phyloP scores from a whole-genome alignment of 53 echinoderm and acorn worm species.

The Pentamera pediparva region DNA sequence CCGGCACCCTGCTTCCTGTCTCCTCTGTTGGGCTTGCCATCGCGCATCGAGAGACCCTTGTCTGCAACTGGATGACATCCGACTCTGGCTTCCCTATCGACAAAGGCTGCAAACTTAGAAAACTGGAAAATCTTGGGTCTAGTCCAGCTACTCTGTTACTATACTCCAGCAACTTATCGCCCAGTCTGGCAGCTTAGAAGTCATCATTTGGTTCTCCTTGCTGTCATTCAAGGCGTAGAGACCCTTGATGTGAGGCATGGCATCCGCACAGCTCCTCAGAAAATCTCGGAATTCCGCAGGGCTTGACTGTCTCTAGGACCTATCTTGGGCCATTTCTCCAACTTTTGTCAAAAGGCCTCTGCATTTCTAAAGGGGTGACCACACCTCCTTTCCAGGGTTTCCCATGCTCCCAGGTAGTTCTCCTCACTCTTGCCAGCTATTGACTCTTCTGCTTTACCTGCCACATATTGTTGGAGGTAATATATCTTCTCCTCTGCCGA shows the following conservation, averaged over 20 bases:
- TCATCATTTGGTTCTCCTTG: slow-evolving; percentile 48
- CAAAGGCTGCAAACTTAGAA: slow-evolving; percentile 37
- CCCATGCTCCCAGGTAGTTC: no score
- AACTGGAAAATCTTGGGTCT: slow-evolving; percentile 23
- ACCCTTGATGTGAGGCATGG: slow-evolving; percentile 49
- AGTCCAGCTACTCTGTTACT: slow-evolving; percentile 40
- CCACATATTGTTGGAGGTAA: no score
- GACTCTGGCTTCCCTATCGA: slow-evolving; percentile 46
- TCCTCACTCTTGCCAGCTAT: no score
- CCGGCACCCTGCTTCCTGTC: not conserved
- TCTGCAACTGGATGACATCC: slow-evolving; percentile 52
- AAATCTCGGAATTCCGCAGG: slow-evolving; percentile 49
- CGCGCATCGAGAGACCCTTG: no score
- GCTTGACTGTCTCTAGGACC: slow-evolving; percentile 28
- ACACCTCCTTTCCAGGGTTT: slow-evolving; percentile 29
- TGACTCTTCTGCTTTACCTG: no score
- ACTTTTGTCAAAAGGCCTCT: slow-evolving; percentile 43
- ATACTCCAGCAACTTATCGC: slow-evolving; percentile 38
- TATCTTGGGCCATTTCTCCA: slow-evolving; percentile 51
- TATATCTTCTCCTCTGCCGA: no score
- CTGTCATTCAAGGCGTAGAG: slow-evolving; percentile 48
- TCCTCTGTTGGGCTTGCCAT: no score
- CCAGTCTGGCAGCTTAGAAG: slow-evolving; percentile 55
- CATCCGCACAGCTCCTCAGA: slow-evolving; percentile 45
- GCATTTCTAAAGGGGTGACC: slow-evolving; percentile 58